Conservation (phyloP, 2,888 invertebrate species). For the Metalampra italica region DNA sequence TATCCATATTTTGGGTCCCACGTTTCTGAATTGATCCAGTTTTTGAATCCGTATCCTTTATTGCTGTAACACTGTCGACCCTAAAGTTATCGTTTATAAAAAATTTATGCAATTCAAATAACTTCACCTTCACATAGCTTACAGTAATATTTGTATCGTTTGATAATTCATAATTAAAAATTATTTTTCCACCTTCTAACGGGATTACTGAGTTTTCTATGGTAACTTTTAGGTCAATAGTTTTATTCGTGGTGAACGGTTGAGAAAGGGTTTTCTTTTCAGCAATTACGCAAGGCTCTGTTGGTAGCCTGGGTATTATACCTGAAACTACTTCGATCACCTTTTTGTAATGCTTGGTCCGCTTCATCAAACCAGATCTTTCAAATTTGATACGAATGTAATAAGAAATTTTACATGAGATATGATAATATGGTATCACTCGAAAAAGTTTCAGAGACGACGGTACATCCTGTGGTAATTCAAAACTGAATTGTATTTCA, state of each 20-base stretch:
- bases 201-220: conserved; percentile 27
- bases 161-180: conserved; percentile 27
- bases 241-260: conserved; percentile 26
- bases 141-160: conserved; percentile 32
- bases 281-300: conserved; percentile 26
- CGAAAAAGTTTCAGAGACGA: conserved; percentile 20
- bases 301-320: conserved; percentile 25
- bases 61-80: conserved; percentile 12
- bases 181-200: conserved; percentile 22
- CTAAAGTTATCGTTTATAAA: conserved; percentile 18
- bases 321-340: conserved; percentile 29
- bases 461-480: conserved; percentile 30
- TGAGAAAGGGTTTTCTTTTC: conserved; percentile 31
- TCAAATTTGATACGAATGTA: conserved; percentile 38
- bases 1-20: conserved; percentile 15
- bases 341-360: conserved; percentile 30
- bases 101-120: conserved; percentile 24
- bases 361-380: conserved; percentile 28
- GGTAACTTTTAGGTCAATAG: conserved; percentile 26
- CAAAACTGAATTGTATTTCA: conserved; percentile 30
- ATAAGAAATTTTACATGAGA: conserved; percentile 27
- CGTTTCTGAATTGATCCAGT: conserved; percentile 21
- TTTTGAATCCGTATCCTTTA: conserved; percentile 26
- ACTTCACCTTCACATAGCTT: conserved; percentile 26
- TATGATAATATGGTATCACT: too few species aligned